Evolutionary conservation across 2,888 invertebrate species (phyloP), one percentile per base, ranked within the genome.

Genomic region (Punctoribates punctum): DNA sequence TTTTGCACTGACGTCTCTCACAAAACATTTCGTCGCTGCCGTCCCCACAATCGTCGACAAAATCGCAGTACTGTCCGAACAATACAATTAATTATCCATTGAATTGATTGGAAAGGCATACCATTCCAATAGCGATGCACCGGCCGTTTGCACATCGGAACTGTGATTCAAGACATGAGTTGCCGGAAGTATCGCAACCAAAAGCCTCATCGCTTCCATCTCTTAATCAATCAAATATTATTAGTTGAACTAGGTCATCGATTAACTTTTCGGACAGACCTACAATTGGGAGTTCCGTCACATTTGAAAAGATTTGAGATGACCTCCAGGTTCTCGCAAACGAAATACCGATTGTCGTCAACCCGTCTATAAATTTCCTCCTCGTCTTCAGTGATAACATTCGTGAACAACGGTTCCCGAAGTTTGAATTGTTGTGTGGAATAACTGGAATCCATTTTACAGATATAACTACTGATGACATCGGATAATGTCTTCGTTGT

Each of bases 1-100:
- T 60, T 27, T 76, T 76, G n/a, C 67, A 81, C 82, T 81, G 80
- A 83, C 84, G 73, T 34, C 73, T 72, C 38, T 70, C 80, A 79
- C 85, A 85, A 23, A 80, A 80, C 27, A 75, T 77, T 77, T 85
- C 85, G 78, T 85, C 85, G 0, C 83, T 83, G 34, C 82, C 81
- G 78, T 85, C 85, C 0, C 83, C 83, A 78, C 85, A 85, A 77
- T 85, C 83, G 77, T 84, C 81, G n/a, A 82, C 81, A 77, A 83
- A 84, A 79, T 85, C 83, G 78, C 85, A 85, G 57, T 81, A 82
- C 70, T 79, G 78, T 17, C 78, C 6, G 20, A 11, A n/a, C 38
- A 42, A 6, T 11, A 6, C 42, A 38, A 38, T 17, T 29, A 5
- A 13, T 29, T 20, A n/a, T 42, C 46, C 20, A 29, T 42, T 51